Conservation (phyloP, 2,888 invertebrate species). For the Hemicrepidius hirtus region DNA sequence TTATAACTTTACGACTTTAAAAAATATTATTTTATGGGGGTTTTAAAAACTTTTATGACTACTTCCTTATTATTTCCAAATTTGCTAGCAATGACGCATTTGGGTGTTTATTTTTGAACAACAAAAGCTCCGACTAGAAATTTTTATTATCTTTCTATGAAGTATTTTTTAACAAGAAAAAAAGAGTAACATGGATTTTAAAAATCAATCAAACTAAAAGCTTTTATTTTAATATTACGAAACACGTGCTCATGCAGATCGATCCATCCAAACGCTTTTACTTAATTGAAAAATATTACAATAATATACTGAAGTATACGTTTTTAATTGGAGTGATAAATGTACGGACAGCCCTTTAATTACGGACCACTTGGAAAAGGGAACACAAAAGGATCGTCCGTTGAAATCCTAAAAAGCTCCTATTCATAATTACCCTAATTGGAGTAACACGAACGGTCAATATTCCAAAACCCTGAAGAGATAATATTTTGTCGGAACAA, state of each 20-base stretch:
- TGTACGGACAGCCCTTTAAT: constrained; percentile 36
- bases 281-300: constrained; percentile 44
- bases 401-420: constrained; percentile 32
- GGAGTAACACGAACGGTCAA: constrained; percentile 30
- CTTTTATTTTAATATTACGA: constrained; percentile 12
- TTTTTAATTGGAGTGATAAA: constrained; percentile 46
- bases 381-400: constrained; percentile 35
- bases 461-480: constrained; percentile 24
- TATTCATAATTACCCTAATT: constrained; percentile 42
- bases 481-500: constrained; percentile 30
- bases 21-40: constrained; percentile 1
- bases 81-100: not conserved
- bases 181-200: too few species aligned
- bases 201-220: constrained; percentile 34
- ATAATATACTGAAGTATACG: constrained; percentile 32
- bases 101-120: too few species aligned
- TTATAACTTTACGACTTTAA: constrained; percentile 1
- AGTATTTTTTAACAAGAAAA: too few species aligned
- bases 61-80: not conserved
- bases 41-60: not conserved
- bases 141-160: too few species aligned
- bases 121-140: too few species aligned
- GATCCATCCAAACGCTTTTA: constrained; percentile 33
- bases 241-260: constrained; percentile 21
- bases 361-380: constrained; percentile 18